A percentile compares a stretch with the other conserved stretches of the same genome.
Evolutionary conservation across 2,113 vertebrate genomes (phyloP).

Genomic region (Sinocyclocheilus anophthalmus): DNA sequence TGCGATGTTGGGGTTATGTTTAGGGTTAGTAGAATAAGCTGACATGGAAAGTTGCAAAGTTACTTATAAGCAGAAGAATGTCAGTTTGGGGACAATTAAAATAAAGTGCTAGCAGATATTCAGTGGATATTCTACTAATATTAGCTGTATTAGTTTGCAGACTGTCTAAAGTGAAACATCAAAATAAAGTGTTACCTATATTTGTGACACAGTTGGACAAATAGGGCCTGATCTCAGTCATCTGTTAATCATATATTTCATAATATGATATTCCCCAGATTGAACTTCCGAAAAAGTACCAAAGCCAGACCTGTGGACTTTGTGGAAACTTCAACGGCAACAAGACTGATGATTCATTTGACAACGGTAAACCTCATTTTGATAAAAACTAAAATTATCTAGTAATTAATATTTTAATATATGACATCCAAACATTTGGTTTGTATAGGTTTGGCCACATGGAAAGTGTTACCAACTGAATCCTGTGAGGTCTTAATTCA

Average conservation of each 20-base stretch:
- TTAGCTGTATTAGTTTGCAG: too few relatives aligned
- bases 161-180: background rate
- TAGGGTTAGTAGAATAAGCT: background rate
- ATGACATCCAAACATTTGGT: slow-evolving; percentile 29
- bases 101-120: background rate
- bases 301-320: slow-evolving; percentile 75
- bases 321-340: slow-evolving; percentile 76
- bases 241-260: background rate
- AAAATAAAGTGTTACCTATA: background rate
- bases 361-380: slow-evolving; percentile 46
- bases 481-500: slow-evolving; percentile 70
- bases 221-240: background rate
- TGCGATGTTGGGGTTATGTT: background rate
- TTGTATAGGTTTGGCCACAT: background rate
- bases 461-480: slow-evolving; percentile 75
- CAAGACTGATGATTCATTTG: slow-evolving; percentile 45
- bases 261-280: slow-evolving; percentile 61
- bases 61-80: background rate
- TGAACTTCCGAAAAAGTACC: slow-evolving; percentile 70
- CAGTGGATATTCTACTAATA: background rate
- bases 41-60: background rate
- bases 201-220: background rate
- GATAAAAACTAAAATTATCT: too few relatives aligned
- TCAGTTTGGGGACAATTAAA: background rate
- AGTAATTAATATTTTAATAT: background rate